Conservation (phyloP, 2,797 vertebrate species). For the Myiothlypis chrysogaster region DNA sequence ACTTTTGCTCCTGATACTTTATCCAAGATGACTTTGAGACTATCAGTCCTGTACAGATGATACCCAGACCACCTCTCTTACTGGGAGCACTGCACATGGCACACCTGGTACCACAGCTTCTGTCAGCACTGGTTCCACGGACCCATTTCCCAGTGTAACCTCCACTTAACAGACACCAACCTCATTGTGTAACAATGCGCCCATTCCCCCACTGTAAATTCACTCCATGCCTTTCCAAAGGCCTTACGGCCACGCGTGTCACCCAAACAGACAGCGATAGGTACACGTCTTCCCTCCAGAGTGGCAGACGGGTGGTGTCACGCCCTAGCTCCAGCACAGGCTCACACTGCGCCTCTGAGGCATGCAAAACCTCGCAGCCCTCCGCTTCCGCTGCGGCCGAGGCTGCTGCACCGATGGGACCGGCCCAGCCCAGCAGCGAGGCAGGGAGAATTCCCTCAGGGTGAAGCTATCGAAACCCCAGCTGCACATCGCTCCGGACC, state of each 20-base stretch:
- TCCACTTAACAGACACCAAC: fast-evolving
- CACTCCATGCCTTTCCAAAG: fast-evolving
- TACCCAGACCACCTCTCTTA: background rate
- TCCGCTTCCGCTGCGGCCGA: fast-evolving
- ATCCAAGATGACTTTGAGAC: background rate
- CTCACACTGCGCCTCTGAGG: background rate
- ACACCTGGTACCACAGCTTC: background rate
- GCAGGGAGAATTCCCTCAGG: fast-evolving
- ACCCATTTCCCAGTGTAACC: fast-evolving
- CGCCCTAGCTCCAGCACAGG: fast-evolving
- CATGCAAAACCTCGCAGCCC: fast-evolving
- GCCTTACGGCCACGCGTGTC: fast-evolving
- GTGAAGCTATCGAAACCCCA: background rate
- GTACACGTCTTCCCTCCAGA: fast-evolving
- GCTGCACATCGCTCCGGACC: background rate
- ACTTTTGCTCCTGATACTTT: background rate
- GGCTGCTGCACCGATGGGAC: background rate
- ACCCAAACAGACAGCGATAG: fast-evolving
- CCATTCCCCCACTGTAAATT: no score
- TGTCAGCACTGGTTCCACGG: fast-evolving
- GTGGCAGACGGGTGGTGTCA: fast-evolving
- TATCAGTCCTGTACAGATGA: fast-evolving
- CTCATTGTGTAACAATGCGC: fast-evolving
- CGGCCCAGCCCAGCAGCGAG: background rate
- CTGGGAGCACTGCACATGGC: fast-evolving